phyloP scores from a whole-genome alignment of 1,140 invertebrate species.

The Triops longicaudatus region DNA sequence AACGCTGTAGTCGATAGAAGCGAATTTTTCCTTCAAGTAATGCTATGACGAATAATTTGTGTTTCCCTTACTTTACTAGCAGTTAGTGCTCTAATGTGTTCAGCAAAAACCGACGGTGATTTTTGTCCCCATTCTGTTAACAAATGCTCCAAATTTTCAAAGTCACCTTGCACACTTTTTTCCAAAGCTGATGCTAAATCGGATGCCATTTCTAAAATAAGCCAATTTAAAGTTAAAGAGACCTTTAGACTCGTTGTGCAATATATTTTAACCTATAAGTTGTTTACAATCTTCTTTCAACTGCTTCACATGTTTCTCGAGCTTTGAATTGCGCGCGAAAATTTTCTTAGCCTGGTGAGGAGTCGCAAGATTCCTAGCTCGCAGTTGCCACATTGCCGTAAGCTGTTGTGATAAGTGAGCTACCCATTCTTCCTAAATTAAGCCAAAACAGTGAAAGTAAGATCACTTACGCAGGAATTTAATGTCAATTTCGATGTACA shows the following conservation, averaged over 20 bases:
- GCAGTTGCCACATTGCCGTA: neutral
- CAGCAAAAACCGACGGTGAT: neutral
- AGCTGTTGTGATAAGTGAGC: neutral
- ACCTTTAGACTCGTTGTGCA: no score
- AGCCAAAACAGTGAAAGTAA: no score
- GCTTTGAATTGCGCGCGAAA: neutral
- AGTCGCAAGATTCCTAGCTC: neutral
- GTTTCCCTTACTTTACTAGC: neutral
- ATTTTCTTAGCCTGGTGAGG: neutral
- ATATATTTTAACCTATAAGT: neutral
- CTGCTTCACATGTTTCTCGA: neutral
- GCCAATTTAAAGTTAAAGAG: no score
- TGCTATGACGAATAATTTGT: no score
- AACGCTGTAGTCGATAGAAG: no score
- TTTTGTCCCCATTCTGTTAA: neutral
- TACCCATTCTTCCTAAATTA: neutral
- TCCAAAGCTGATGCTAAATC: neutral
- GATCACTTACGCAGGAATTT: no score
- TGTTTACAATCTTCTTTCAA: neutral
- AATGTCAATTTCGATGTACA: no score
- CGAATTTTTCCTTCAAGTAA: no score
- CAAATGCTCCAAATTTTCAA: neutral
- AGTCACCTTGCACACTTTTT: neutral
- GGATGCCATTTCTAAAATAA: neutral
- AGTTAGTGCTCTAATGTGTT: neutral